A percentile compares a stretch with the other conserved stretches of the same genome.
Conservation (phyloP, 2,888 invertebrate species). For the Deilephila elpenor region DNA sequence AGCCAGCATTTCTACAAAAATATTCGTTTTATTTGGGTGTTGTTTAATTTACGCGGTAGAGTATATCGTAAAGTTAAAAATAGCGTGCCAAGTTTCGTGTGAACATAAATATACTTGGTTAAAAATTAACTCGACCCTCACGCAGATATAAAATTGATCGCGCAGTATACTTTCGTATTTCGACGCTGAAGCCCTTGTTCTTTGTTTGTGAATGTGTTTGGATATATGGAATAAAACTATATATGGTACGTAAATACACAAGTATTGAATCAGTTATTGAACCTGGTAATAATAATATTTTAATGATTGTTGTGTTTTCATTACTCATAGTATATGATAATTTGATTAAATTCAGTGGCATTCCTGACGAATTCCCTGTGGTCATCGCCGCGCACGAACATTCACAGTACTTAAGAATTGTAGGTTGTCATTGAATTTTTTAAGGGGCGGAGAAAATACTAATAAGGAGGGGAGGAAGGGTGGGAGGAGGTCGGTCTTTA, state of each 20-base stretch:
- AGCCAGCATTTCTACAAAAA: not conserved
- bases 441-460: too few relatives aligned
- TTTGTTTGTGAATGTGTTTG: not conserved
- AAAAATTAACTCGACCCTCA: conserved; percentile 11
- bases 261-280: too few relatives aligned
- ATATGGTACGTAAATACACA: not conserved
- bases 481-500: too few relatives aligned
- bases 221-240: not conserved
- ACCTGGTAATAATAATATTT: too few relatives aligned
- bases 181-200: not conserved
- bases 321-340: too few relatives aligned
- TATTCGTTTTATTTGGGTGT: conserved; percentile 8
- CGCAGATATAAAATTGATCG: conserved; percentile 21
- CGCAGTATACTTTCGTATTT: conserved; percentile 22
- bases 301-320: too few relatives aligned
- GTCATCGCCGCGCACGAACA: too few relatives aligned
- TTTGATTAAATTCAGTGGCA: too few relatives aligned
- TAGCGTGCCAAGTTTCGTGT: conserved; percentile 23
- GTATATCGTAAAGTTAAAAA: conserved; percentile 19
- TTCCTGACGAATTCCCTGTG: too few relatives aligned
- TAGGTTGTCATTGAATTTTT: too few relatives aligned
- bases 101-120: conserved; percentile 24
- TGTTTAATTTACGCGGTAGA: not conserved
- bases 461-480: too few relatives aligned
- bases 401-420: too few relatives aligned